A percentile compares a stretch with the other conserved stretches of the same genome.
Conservation (phyloP, 2,797 vertebrate genomes). For the Gallirallus australis region DNA sequence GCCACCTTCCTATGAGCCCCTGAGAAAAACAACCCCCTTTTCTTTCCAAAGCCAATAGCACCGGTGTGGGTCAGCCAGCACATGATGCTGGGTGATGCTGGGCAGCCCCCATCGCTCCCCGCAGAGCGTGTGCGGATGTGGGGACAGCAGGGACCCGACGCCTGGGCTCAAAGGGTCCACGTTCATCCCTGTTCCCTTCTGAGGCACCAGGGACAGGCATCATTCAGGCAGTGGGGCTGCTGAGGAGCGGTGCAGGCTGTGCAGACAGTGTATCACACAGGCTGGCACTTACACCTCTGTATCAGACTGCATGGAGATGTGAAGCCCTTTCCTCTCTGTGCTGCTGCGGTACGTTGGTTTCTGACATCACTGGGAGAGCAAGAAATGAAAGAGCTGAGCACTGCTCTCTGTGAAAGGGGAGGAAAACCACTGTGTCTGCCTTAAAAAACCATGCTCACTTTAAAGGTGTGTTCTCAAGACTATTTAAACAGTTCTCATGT, state of each 20-base stretch:
- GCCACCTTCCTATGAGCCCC: fast-evolving
- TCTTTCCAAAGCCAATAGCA: not conserved
- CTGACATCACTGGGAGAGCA: not conserved
- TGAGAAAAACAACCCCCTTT: not conserved
- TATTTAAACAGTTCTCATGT: not conserved
- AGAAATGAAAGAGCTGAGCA: slow-evolving; percentile 20
- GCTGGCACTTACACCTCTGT: not conserved
- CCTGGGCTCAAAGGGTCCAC: not conserved
- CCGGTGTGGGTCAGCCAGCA: fast-evolving
- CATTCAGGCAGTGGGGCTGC: not conserved
- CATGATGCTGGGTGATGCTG: no score
- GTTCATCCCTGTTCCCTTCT: not conserved
- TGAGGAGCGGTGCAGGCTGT: not conserved
- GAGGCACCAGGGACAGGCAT: fast-evolving
- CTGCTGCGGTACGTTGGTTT: slow-evolving; percentile 26
- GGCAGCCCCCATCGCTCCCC: not conserved
- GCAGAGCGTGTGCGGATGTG: fast-evolving
- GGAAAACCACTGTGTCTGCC: not conserved
- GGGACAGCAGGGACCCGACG: not conserved
- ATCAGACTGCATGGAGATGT: not conserved
- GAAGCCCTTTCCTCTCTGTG: not conserved
- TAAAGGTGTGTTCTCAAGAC: not conserved
- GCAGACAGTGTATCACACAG: fast-evolving
- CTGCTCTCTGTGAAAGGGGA: not conserved
- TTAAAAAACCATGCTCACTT: not conserved